Percentiles rank a stretch among this genome's conserved stretches.
Conservation (phyloP, 2,797 vertebrate species). For the Takifugu rubripes region DNA sequence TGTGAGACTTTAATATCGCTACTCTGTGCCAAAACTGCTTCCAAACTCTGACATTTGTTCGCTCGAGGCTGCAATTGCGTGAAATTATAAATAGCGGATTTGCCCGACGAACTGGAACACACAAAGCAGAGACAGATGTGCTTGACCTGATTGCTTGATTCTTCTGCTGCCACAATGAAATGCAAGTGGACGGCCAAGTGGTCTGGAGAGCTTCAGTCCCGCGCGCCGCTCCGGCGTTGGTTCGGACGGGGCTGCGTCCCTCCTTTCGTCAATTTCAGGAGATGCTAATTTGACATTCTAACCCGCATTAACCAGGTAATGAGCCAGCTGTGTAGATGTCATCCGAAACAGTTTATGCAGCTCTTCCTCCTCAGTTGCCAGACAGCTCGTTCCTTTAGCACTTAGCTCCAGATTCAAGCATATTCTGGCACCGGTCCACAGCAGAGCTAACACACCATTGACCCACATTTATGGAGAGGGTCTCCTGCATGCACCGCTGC, state of each 20-base stretch:
- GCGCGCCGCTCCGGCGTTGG: not conserved
- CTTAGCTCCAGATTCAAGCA: no score
- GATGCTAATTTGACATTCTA: not conserved
- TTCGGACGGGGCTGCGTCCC: not conserved
- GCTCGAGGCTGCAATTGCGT: no score
- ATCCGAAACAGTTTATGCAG: not conserved
- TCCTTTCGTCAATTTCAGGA: not conserved
- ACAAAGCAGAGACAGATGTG: no score
- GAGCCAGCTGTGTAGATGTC: conserved; percentile 1
- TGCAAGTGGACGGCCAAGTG: not conserved
- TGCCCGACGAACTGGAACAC: no score
- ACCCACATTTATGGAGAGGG: not conserved
- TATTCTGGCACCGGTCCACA: no score
- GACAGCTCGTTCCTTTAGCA: no score
- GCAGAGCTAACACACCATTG: not conserved
- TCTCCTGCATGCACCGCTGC: not conserved
- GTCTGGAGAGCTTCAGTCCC: not conserved
- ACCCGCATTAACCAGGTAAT: not conserved
- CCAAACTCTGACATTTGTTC: no score
- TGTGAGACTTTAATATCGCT: no score
- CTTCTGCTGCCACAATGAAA: not conserved
- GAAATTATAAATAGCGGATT: no score
- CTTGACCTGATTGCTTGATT: no score
- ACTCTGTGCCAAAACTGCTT: no score
- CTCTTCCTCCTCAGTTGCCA: no score